Evolutionary conservation across 2,888 invertebrate species (phyloP).

Genomic region (Alsophila aescularia): DNA sequence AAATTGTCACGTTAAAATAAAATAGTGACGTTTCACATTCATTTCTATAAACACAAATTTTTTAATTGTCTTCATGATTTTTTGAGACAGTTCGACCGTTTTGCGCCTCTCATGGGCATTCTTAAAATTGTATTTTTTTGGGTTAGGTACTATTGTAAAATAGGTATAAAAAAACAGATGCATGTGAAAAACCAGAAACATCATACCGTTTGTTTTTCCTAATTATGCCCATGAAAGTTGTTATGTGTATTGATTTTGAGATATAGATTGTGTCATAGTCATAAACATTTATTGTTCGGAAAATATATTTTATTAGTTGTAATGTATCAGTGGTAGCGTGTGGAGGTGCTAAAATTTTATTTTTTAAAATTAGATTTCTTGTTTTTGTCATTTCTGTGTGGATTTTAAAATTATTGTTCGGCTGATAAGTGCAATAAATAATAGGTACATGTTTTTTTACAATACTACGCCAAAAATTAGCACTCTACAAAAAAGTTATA

Average conservation of each 20-base stretch:
- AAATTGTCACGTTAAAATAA: slow-evolving; percentile 40
- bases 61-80: background rate
- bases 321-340: slow-evolving; percentile 65
- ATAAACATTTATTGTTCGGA: slow-evolving; percentile 58
- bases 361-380: no score
- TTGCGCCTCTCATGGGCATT: slow-evolving; percentile 10
- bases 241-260: slow-evolving; percentile 63
- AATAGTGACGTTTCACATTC: slow-evolving; percentile 46
- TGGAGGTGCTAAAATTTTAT: slow-evolving; percentile 77
- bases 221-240: slow-evolving; percentile 25
- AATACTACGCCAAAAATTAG: no score
- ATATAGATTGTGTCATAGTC: slow-evolving; percentile 54
- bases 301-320: slow-evolving; percentile 55
- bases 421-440: slow-evolving; percentile 44
- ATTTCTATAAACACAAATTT: slow-evolving; percentile 71
- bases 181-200: no score
- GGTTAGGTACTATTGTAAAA: no score
- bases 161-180: no score
- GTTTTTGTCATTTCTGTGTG: slow-evolving; percentile 60
- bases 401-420: slow-evolving; percentile 56
- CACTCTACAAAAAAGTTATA: no score
- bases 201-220: background rate
- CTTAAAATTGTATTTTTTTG: no score
- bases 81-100: background rate
- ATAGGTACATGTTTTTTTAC: no score